phyloP scores from a whole-genome alignment of 2,113 vertebrate genomes.

The Myotis brandtii region DNA sequence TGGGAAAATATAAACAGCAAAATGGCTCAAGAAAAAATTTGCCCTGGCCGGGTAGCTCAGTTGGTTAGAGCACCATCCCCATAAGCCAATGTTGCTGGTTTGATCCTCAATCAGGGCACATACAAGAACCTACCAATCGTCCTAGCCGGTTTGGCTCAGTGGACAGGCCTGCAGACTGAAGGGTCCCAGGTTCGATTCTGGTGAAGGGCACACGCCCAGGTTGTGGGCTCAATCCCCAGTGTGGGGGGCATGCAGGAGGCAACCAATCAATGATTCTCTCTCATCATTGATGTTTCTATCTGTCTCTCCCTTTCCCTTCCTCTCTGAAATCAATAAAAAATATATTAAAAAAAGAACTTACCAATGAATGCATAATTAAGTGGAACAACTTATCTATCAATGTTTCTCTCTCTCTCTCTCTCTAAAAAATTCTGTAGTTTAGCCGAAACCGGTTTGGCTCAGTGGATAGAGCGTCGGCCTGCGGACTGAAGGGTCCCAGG shows the following conservation, averaged over 20 bases:
- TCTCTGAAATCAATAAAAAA: neutral
- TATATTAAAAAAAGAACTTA: too few species aligned
- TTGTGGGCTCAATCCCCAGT: neutral
- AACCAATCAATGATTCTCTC: neutral
- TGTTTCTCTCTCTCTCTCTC: neutral
- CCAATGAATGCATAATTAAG: too few species aligned
- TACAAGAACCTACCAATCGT: too few species aligned
- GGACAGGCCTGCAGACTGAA: neutral
- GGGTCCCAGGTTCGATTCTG: neutral
- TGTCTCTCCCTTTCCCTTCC: neutral
- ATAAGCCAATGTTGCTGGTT: too few species aligned
- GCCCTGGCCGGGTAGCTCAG: too few species aligned
- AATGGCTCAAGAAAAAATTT: neutral
- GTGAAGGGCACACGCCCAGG: neutral
- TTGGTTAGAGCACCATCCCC: too few species aligned
- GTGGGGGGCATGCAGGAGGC: neutral
- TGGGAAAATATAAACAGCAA: conserved; percentile 8
- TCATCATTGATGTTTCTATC: neutral
- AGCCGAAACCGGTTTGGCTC: too few species aligned
- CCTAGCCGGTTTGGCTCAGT: neutral
- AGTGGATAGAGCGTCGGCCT: too few species aligned
- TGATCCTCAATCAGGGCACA: too few species aligned
- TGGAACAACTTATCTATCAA: too few species aligned
- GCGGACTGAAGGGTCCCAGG: too few species aligned
- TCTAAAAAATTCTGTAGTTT: neutral